phyloP scores from a whole-genome alignment of 2,113 vertebrate genomes.

The Rhodinocichla rosea region DNA sequence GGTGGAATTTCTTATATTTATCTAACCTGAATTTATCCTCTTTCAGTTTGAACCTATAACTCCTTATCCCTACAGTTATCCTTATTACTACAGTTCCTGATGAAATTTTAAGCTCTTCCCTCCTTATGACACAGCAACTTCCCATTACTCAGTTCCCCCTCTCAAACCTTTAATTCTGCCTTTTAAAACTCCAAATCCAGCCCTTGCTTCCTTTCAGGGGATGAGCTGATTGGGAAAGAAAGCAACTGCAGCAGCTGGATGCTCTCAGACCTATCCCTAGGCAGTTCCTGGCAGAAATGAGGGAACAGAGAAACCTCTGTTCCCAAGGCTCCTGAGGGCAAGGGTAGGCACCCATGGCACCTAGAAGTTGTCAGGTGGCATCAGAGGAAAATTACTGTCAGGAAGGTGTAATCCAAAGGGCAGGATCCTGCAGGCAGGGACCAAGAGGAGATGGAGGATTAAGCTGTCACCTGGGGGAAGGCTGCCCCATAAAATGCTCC shows the following conservation, averaged over 20 bases:
- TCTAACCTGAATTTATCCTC: not conserved
- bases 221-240: not conserved
- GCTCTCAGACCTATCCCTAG: not conserved
- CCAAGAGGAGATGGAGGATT: not conserved
- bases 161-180: not conserved
- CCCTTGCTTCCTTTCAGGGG: not conserved
- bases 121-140: not conserved
- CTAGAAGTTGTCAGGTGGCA: not conserved
- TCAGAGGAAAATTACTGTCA: not conserved
- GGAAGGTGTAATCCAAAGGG: not conserved
- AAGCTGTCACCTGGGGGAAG: not conserved
- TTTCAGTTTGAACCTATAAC: not conserved
- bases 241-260: not conserved
- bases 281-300: not conserved
- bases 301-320: not conserved
- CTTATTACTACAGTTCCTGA: not conserved
- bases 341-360: not conserved
- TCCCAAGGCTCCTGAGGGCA: not conserved
- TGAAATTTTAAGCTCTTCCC: not conserved
- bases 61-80: not conserved
- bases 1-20: not conserved
- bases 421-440: not conserved
- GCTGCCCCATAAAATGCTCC: not conserved
- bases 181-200: not conserved
- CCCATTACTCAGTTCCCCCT: not conserved